These are phyloP conservation scores for Trematomus bernacchii DNA, from an alignment of 2,797 vertebrate species.

Conservation along the genomic window DNA sequence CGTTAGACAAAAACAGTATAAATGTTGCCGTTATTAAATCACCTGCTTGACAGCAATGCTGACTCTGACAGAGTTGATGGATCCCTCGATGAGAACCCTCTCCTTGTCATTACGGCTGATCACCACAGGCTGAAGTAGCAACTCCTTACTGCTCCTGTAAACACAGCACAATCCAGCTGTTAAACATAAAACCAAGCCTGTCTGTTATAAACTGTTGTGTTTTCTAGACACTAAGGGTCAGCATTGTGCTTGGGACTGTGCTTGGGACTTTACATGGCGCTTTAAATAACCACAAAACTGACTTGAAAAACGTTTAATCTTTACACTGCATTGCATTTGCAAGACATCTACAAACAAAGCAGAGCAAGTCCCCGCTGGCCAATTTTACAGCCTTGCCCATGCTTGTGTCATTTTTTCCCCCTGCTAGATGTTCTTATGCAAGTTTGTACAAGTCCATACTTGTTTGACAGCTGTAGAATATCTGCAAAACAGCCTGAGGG, in stretches of 20 bases:
- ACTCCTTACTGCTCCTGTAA: conserved; percentile 96
- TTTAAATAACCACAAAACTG: neutral
- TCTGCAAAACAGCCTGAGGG: conserved; percentile 29
- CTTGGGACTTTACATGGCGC: neutral
- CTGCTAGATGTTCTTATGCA: conserved; percentile 38
- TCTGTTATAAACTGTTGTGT: neutral
- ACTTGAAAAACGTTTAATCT: neutral
- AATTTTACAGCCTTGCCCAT: conserved; percentile 20
- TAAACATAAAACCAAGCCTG: neutral
- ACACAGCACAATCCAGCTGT: conserved; percentile 7
- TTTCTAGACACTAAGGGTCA: neutral
- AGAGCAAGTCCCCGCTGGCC: conserved; percentile 21
- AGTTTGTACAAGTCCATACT: conserved; percentile 60
- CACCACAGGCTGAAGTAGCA: conserved; percentile 95
- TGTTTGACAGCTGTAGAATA: conserved; percentile 30
- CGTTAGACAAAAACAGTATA: neutral
- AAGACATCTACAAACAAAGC: conserved; percentile 22
- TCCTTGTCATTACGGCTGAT: conserved; percentile 99
- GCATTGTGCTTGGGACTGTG: neutral
- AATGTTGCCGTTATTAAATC: neutral
- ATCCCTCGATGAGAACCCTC: conserved; percentile 97
- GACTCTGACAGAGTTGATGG: conserved; percentile 98
- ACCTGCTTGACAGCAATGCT: conserved; percentile 99
- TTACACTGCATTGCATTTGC: neutral
- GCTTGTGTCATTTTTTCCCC: conserved; percentile 42